Conservation (phyloP, 2,797 vertebrate genomes). For the Helicolenus hilgendorfi region DNA sequence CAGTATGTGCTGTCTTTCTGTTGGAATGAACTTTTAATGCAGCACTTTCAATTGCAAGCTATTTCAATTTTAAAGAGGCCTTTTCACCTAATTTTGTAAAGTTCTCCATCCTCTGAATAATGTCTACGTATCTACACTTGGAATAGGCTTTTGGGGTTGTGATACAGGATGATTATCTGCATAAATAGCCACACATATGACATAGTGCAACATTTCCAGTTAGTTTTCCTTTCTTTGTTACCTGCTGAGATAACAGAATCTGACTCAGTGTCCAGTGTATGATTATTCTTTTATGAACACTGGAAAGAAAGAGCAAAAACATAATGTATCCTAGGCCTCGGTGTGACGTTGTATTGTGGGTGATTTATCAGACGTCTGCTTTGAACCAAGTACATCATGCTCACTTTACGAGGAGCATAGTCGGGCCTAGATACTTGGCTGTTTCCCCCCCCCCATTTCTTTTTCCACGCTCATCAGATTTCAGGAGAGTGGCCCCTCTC, state of each 20-base stretch:
- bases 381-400: constrained; percentile 27
- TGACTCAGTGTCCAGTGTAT: constrained; percentile 4
- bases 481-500: constrained; percentile 91
- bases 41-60: constrained; percentile 74
- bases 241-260: constrained; percentile 15
- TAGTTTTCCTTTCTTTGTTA: constrained; percentile 18
- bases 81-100: constrained; percentile 60
- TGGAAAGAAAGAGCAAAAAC: not conserved
- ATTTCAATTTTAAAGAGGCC: constrained; percentile 75
- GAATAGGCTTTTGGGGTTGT: constrained; percentile 21
- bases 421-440: constrained; percentile 82
- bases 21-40: constrained; percentile 79
- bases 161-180: not conserved
- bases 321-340: not conserved
- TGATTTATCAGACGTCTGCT: constrained; percentile 28
- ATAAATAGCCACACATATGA: not conserved
- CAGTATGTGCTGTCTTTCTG: constrained; percentile 48
- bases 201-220: constrained; percentile 3
- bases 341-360: not conserved
- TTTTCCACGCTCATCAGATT: constrained; percentile 93
- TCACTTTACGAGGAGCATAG: constrained; percentile 81
- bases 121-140: constrained; percentile 2
- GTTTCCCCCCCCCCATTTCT: constrained; percentile 50
- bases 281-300: constrained; percentile 11
- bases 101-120: constrained; percentile 51